Evolutionary conservation across 2,888 invertebrate species (phyloP), one percentile per base, ranked within the genome.

Genomic region (Atethmia centrago): DNA sequence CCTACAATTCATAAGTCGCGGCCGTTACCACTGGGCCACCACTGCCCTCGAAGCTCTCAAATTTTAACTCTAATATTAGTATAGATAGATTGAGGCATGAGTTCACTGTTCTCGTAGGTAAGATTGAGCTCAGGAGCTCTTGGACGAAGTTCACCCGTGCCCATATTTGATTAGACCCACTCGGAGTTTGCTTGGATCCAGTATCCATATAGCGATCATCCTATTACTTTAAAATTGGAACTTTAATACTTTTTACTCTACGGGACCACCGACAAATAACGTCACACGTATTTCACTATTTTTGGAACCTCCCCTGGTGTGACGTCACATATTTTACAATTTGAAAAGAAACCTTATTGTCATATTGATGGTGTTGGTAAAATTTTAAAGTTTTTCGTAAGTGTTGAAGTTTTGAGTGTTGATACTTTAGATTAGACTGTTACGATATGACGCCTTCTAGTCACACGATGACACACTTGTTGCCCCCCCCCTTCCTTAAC

Each of bases 131-230:
- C 40, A 42, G 25, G 19, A 21, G 31, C n/a, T 75, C 61, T 28
- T 62, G 14, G 31, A 42, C 42, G 42, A 61, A 75, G 40, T 77
- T 68, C 53, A 21, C 8, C 21, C 47, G 36, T 25, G 21, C 58
- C 51, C 19, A 66, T 62, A 76, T 77, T 76, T 55, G 77, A 77
- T 53, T 49, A 77, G 53, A 25, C 61, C 16, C 40, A 67, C 8
- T 25, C 25, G 31, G 14, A 66, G 40, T 31, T 36, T 25, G 59
- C 28, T 36, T 36, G 40, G 40, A 59, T 36, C 51, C 21, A 40
- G 67, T 40, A 31, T 53, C 40, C 40, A 21, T 25, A 25, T n/a
- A 40, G 10, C 40, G 55, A 74, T 74, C 74, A 74, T 47, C 19
- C n/a, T 63, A 19, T 40, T 61, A 40, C n/a, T 36, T 36, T 10